phyloP scores from a whole-genome alignment of 2,113 vertebrate genomes.

The Otus sunia region DNA sequence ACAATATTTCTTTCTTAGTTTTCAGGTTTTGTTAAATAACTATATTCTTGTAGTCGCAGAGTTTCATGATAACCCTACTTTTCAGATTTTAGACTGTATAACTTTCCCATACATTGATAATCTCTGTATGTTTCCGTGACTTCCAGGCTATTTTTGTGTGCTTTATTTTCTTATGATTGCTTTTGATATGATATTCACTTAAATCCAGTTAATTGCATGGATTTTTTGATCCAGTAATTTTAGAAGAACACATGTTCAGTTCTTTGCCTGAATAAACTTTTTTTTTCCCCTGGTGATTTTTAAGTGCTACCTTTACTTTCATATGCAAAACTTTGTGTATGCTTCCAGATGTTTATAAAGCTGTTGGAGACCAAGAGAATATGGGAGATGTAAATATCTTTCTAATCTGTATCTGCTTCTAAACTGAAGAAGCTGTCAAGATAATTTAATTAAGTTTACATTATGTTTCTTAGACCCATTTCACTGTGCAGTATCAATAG shows the following conservation, averaged over 20 bases:
- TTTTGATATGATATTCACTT: conserved; percentile 18
- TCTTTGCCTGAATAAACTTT: conserved; percentile 1
- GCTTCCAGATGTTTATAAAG: neutral
- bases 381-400: neutral
- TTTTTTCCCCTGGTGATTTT: neutral
- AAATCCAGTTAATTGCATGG: conserved; percentile 51
- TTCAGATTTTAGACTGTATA: neutral
- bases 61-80: neutral
- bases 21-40: neutral
- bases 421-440: neutral
- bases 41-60: neutral
- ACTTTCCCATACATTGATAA: neutral
- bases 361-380: neutral
- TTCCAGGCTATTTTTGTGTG: conserved; percentile 13
- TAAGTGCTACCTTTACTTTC: neutral
- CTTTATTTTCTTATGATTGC: conserved; percentile 21
- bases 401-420: neutral
- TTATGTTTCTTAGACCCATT: neutral
- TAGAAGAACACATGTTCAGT: conserved; percentile 14
- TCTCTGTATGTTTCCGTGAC: conserved; percentile 18
- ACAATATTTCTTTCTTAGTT: neutral
- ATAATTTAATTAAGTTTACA: neutral
- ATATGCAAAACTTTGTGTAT: neutral
- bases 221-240: conserved; percentile 9
- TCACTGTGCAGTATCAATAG: neutral